phyloP scores from a whole-genome alignment of 2,888 invertebrate genomes.

The Myathropa florea region DNA sequence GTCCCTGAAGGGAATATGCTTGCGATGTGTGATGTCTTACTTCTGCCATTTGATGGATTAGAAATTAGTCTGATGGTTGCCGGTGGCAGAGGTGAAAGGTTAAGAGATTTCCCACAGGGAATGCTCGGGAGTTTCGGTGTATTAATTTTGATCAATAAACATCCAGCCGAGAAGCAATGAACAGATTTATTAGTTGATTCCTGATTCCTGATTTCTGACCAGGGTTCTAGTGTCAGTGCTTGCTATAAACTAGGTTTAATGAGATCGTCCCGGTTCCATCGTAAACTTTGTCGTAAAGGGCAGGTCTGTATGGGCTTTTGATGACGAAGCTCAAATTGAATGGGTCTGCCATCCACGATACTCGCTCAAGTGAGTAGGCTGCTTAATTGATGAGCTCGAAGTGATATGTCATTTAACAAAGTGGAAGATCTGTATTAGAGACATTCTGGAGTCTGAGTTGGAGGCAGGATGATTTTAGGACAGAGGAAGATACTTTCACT shows the following conservation, averaged over 20 bases:
- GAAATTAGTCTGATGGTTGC: slow-evolving; percentile 56
- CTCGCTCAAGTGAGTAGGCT: neutral
- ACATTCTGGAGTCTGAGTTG: neutral
- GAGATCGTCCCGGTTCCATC: neutral
- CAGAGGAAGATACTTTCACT: neutral
- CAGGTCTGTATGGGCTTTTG: neutral
- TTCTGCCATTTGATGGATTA: slow-evolving; percentile 65
- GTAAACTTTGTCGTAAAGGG: neutral
- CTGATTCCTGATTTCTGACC: neutral
- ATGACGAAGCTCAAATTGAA: neutral
- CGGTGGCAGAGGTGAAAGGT: slow-evolving; percentile 52
- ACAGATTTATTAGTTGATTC: neutral
- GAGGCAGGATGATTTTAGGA: neutral
- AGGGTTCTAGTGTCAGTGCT: neutral
- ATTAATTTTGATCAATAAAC: slow-evolving; percentile 8
- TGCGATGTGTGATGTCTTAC: slow-evolving; percentile 58
- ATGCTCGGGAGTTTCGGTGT: neutral
- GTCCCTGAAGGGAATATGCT: slow-evolving; percentile 63
- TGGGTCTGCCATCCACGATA: neutral
- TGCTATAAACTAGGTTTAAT: neutral
- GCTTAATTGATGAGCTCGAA: neutral
- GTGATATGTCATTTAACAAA: neutral
- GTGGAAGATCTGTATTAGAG: neutral
- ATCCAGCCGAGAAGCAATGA: neutral
- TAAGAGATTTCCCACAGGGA: slow-evolving; percentile 1